phyloP scores from a whole-genome alignment of 2,113 vertebrate species.

The Chitala chitala region DNA sequence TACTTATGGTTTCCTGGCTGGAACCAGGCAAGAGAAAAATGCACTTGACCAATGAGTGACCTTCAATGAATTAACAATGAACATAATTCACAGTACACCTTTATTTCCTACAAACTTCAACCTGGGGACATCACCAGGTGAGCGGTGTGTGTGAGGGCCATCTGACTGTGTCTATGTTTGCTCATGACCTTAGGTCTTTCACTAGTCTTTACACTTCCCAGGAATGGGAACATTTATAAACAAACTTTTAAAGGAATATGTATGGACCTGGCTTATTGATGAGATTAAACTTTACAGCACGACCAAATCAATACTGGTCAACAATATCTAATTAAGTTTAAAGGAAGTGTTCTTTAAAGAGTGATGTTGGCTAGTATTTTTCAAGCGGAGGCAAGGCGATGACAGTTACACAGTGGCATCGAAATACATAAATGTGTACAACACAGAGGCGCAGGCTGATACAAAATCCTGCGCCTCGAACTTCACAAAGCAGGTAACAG shows the following conservation, averaged over 20 bases:
- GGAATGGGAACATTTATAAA: neutral
- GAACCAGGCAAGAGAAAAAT: no score
- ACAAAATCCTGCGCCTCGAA: no score
- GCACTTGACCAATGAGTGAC: no score
- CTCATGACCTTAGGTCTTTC: no score
- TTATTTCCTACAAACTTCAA: no score
- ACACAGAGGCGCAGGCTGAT: neutral
- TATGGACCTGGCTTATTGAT: slow-evolving; percentile 5
- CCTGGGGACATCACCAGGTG: no score
- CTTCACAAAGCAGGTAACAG: no score
- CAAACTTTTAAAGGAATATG: neutral
- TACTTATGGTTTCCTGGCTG: no score
- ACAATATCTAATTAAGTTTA: slow-evolving; percentile 10
- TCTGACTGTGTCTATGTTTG: no score
- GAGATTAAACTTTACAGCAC: neutral
- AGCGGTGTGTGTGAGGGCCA: no score
- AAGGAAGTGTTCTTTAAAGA: slow-evolving; percentile 11
- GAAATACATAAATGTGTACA: neutral
- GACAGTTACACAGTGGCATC: neutral
- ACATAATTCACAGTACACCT: no score
- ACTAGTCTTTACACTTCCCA: neutral
- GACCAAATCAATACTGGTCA: neutral
- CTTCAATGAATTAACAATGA: no score
- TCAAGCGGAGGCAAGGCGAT: neutral
- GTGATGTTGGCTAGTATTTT: slow-evolving; percentile 10